Base-by-base conservation (phyloP, 1,140 invertebrate species). In the Drosophila ercepeae region DNA sequence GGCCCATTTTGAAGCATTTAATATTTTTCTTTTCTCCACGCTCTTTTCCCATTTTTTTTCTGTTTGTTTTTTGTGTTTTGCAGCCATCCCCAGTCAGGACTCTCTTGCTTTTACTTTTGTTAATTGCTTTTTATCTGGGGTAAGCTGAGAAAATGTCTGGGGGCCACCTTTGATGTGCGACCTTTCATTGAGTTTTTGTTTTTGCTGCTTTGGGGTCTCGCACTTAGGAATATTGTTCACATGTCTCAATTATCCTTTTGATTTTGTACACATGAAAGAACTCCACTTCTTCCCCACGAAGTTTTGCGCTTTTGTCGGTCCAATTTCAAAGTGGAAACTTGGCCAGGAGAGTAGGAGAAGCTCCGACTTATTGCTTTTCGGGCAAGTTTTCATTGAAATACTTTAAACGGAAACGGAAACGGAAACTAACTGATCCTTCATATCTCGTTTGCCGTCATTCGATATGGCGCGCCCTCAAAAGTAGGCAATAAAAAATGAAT, bases 201-300 rank as follows among this genome's bases (percentile, higher is more conserved):
- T 50, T 13, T 19, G 14, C 39, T 32, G 29, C 11, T 16, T 48
- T 60, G 52, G 63, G 61, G 45, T 18, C 67, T 65, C 46, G 82
- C 82, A 82, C 82, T 86, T 82, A 75, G 72, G 77, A 64, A 86
- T 86, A 86, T 86, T 86, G 82, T 86, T 88, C 79, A 82, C 82
- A 88, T 75, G 78, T 88, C 82, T 88, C 82, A 86, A 86, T 86
- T 86, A 86, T 86, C 77, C 83, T 75, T 86, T 88, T 77, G 75
- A 70, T 75, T 67, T 55, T 32, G 48, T 63, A 52, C 44, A 73
- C 42, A 77, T 55, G 78, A 73, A 60, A 52, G 46, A 42, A 34
- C 18, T 67, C 45, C 39, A 44, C 18, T 16, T 16, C 25, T 41
- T 18, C 16, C 36, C 7, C 16, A 9, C 8, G 52, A 75, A 61